Evolutionary conservation across 1,140 invertebrate genomes (phyloP), one percentile per base, ranked within the genome.

Genomic region (Lysiphlebus fabarum): DNA sequence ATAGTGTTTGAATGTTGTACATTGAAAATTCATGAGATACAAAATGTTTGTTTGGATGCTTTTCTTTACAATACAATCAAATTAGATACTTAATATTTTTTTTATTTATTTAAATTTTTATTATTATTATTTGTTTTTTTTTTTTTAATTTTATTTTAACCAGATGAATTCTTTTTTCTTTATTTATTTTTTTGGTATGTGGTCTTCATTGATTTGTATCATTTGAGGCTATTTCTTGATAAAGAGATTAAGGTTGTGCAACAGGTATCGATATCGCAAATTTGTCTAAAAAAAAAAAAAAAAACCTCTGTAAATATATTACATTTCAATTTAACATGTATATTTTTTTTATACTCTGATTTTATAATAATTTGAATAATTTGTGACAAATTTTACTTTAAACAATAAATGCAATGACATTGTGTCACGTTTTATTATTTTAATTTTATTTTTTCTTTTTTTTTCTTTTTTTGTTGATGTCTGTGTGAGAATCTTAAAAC

Each of bases 181-280:
- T n/a, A n/a, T n/a, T n/a, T n/a, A n/a, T n/a, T n/a, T n/a, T n/a
- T n/a, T n/a, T 26, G 34, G 26, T 36, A 50, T n/a, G 48, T 11
- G 10, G 36, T 26, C 8, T 36, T 37, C 45, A 57, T 55, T 41
- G 56, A 57, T 48, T 57, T 50, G 17, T 49, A 37, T 57, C 56
- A 45, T 57, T 60, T 45, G 45, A 51, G 56, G 36, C 57, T 36
- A 44, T n/a, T n/a, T 60, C 62, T 64, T 64, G 62, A 64, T 64
- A 64, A 64, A 64, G 62, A 64, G 62, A 64, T 64, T 64, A 64
- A 61, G 62, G 62, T 51, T 61, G 50, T 57, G 62, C 63, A 64
- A 64, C 63, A 64, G 63, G 63, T 64, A 64, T 64, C 59, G 63
- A 64, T 64, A 62, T 62, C 59, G 63, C 47, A 48, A 44, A 61